phyloP scores from a whole-genome alignment of 2,797 vertebrate genomes.

The Oreochromis mossambicus region DNA sequence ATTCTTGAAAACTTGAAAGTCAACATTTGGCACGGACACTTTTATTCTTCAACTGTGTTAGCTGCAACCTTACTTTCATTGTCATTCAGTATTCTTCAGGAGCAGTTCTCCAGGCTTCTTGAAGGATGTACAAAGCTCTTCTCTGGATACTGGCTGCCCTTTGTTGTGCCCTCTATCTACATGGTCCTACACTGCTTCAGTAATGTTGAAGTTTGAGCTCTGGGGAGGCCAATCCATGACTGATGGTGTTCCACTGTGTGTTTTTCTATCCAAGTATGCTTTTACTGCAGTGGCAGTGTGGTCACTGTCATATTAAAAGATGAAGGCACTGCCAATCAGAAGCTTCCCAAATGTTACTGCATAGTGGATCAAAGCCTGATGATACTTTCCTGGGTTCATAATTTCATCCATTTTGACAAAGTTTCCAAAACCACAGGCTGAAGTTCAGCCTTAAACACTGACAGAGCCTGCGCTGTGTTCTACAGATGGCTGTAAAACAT shows the following conservation, averaged over 20 bases:
- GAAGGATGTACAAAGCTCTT: neutral
- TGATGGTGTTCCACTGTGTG: neutral
- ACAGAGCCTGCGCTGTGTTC: neutral
- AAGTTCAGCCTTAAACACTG: neutral
- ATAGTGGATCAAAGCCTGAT: neutral
- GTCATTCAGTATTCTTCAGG: neutral
- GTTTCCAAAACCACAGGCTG: rapidly evolving
- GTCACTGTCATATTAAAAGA: neutral
- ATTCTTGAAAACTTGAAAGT: neutral
- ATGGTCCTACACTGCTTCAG: rapidly evolving
- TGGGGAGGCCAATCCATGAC: neutral
- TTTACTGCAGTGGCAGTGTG: neutral
- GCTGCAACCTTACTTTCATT: neutral
- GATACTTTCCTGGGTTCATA: neutral
- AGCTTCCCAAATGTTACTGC: neutral
- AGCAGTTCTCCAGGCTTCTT: neutral
- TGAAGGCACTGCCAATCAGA: neutral
- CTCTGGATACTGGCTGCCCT: neutral
- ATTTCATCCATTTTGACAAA: neutral
- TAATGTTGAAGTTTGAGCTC: neutral
- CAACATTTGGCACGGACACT: neutral
- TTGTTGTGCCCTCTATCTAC: neutral
- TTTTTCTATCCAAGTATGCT: neutral
- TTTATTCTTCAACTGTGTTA: neutral
- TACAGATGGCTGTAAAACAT: neutral